These are phyloP conservation scores for Iguana delicatissima DNA, from an alignment of 2,797 vertebrate species.

Conservation along the genomic window DNA sequence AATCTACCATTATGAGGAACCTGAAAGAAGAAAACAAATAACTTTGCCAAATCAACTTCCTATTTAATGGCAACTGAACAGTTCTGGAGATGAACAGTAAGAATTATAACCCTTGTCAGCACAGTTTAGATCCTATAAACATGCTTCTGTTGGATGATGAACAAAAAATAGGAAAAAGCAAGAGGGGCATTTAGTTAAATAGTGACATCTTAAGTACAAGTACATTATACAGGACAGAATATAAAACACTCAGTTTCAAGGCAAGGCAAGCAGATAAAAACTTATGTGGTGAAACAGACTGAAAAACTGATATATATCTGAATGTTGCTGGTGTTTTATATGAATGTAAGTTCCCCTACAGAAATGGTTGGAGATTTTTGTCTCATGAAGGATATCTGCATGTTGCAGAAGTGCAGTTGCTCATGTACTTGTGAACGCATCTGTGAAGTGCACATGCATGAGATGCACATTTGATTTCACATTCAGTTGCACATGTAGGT, in stretches of 20 bases:
- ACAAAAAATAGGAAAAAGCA: neutral
- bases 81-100: neutral
- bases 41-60: neutral
- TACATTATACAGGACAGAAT: neutral
- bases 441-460: no score
- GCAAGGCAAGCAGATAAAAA: neutral
- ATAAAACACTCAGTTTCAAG: neutral
- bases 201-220: neutral
- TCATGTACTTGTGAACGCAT: no score
- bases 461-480: no score
- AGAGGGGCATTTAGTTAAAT: neutral
- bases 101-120: neutral
- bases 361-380: no score
- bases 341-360: no score
- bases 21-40: neutral
- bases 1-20: neutral
- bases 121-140: neutral
- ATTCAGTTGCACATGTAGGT: no score
- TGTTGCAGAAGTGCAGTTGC: no score
- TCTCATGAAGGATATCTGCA: no score
- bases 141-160: neutral
- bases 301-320: no score
- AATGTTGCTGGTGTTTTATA: no score
- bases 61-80: neutral
- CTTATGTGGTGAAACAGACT: neutral